These are phyloP conservation scores for Epizoanthus illoricatus DNA, from an alignment of 92 coral and sea anemone genomes.

Conservation along the genomic window DNA sequence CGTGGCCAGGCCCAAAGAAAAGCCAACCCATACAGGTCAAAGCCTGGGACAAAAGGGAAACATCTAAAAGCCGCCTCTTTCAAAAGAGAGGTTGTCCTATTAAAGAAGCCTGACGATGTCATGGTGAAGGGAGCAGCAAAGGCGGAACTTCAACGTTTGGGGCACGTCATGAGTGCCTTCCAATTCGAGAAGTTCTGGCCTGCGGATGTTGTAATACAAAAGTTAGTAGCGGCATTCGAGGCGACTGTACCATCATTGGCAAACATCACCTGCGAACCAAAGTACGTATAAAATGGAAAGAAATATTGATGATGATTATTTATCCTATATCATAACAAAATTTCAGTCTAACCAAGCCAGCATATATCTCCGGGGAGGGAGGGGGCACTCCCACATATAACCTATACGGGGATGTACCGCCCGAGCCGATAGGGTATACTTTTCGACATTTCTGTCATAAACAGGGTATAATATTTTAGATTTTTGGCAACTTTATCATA, in stretches of 20 bases:
- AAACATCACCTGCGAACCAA: slow-evolving; percentile 33
- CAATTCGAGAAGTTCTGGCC: slow-evolving; percentile 45
- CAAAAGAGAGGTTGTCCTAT: slow-evolving; percentile 49
- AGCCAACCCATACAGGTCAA: neutral
- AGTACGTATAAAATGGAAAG: slow-evolving; percentile 15
- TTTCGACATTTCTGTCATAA: no score
- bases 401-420: no score
- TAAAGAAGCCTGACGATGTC: slow-evolving; percentile 36
- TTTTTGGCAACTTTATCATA: no score
- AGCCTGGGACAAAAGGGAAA: slow-evolving; percentile 33
- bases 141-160: slow-evolving; percentile 57
- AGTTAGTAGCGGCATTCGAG: slow-evolving; percentile 43
- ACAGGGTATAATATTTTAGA: no score
- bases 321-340: no score
- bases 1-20: slow-evolving; percentile 9
- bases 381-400: no score
- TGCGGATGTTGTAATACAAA: slow-evolving; percentile 39
- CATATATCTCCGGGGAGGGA: no score
- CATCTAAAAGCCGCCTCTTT: slow-evolving; percentile 18
- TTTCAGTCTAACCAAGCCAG: neutral
- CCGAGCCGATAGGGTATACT: no score
- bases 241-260: slow-evolving; percentile 34
- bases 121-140: slow-evolving; percentile 47
- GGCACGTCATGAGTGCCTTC: slow-evolving; percentile 51
- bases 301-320: neutral